Conservation (phyloP, 2,888 invertebrate genomes). For the Buathra laborator region DNA sequence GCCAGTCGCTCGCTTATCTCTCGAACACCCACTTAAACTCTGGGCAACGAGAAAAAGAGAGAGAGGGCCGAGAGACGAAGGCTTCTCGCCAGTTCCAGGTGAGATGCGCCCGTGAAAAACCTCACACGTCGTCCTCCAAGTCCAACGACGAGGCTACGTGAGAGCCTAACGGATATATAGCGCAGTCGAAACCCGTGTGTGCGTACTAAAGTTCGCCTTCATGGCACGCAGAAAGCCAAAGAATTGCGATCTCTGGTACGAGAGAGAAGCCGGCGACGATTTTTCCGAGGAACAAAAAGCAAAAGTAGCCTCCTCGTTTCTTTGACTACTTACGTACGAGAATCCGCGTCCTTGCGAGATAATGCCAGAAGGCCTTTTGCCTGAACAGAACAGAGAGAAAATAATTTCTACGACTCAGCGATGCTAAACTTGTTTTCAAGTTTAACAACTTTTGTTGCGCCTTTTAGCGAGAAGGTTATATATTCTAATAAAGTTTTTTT, state of each 20-base stretch:
- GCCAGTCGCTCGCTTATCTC: slow-evolving; percentile 82
- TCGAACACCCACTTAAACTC: slow-evolving; percentile 84
- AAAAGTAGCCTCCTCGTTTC: slow-evolving; percentile 54
- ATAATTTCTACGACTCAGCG: slow-evolving; percentile 51
- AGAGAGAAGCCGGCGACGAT: slow-evolving; percentile 27
- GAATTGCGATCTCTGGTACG: slow-evolving; percentile 6
- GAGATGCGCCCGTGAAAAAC: slow-evolving; percentile 79
- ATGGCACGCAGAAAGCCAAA: slow-evolving; percentile 24
- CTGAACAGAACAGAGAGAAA: slow-evolving; percentile 17
- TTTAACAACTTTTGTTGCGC: slow-evolving; percentile 57
- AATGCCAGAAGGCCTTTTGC: slow-evolving; percentile 58
- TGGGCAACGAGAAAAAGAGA: slow-evolving; percentile 53
- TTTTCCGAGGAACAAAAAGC: slow-evolving; percentile 46
- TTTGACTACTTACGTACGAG: slow-evolving; percentile 57
- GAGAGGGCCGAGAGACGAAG: slow-evolving; percentile 23
- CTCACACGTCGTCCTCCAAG: slow-evolving; percentile 80
- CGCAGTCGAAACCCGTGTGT: slow-evolving; percentile 20
- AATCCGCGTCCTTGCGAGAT: slow-evolving; percentile 65
- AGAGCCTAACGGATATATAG: slow-evolving; percentile 24
- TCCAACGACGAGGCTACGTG: slow-evolving; percentile 6
- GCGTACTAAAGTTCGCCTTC: slow-evolving; percentile 1
- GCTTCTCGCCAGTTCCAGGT: slow-evolving; percentile 61
- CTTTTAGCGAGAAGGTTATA: slow-evolving; percentile 43
- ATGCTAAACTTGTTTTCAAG: slow-evolving; percentile 64
- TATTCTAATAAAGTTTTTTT: slow-evolving; percentile 33